Conservation (phyloP, 2,888 invertebrate species). For the Alsophila aescularia region DNA sequence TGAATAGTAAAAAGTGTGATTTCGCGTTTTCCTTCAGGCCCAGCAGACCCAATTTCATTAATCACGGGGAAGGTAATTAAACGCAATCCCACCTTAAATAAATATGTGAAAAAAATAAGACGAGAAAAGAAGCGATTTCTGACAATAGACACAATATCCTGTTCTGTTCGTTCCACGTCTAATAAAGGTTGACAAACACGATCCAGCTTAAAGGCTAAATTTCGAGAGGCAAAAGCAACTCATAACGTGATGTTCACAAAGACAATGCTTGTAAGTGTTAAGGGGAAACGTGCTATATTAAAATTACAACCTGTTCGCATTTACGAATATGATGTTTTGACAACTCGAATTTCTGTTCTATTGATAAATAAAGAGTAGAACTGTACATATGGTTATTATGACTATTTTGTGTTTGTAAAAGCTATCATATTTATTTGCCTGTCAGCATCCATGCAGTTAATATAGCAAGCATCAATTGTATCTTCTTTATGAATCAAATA, state of each 20-base stretch:
- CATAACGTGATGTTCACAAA: constrained; percentile 18
- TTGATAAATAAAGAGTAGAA: neutral
- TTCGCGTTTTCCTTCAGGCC: no score
- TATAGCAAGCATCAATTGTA: no score
- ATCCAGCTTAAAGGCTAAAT: constrained; percentile 11
- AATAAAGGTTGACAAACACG: constrained; percentile 17
- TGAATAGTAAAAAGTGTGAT: no score
- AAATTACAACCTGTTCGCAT: constrained; percentile 22
- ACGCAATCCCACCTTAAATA: neutral
- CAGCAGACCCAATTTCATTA: no score
- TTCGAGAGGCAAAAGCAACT: constrained; percentile 10
- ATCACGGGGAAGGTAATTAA: no score
- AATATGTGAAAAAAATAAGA: neutral
- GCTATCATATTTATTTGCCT: no score
- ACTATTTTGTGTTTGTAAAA: neutral
- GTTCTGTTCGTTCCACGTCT: constrained; percentile 3
- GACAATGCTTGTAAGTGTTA: constrained; percentile 25
- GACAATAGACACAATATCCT: constrained; percentile 1
- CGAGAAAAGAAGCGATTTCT: neutral
- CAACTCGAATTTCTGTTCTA: constrained; percentile 8
- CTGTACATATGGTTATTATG: neutral
- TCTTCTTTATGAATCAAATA: no score
- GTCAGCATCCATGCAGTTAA: no score
- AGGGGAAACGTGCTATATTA: constrained; percentile 21
- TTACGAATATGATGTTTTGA: constrained; percentile 4